These are phyloP conservation scores for Cairina moschata DNA, from an alignment of 2,113 vertebrate genomes.

Conservation along the genomic window DNA sequence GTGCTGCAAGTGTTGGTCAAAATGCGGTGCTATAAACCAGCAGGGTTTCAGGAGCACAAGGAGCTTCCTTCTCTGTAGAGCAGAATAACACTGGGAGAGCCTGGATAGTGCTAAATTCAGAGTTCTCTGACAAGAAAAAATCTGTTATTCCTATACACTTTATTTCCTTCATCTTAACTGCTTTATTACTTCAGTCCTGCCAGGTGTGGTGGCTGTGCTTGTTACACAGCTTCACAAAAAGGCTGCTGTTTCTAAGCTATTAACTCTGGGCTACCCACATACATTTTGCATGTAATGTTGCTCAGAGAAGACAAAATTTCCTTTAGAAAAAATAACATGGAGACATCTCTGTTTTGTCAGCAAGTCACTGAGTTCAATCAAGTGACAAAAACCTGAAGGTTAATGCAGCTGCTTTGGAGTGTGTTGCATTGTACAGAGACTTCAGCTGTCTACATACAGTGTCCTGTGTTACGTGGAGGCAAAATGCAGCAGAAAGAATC, in stretches of 20 bases:
- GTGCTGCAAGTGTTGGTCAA: neutral
- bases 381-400: neutral
- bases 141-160: neutral
- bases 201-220: neutral
- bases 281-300: neutral
- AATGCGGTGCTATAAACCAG: neutral
- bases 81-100: neutral
- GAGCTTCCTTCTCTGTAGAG: neutral
- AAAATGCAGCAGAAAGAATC: neutral
- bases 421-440: neutral
- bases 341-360: neutral
- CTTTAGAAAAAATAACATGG: neutral
- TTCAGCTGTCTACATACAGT: neutral
- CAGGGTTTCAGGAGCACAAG: neutral
- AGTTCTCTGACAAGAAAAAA: neutral
- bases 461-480: too few species aligned
- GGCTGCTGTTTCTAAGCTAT: neutral
- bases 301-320: neutral
- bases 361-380: neutral
- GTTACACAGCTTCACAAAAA: neutral
- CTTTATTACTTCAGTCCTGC: neutral
- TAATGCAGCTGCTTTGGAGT: neutral
- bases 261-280: neutral
- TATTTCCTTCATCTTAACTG: neutral
- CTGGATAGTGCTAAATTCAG: neutral